A percentile compares a stretch with the other conserved stretches of the same genome.
Evolutionary conservation across 2,797 vertebrate species (phyloP).

Genomic region (Erethizon dorsatum): DNA sequence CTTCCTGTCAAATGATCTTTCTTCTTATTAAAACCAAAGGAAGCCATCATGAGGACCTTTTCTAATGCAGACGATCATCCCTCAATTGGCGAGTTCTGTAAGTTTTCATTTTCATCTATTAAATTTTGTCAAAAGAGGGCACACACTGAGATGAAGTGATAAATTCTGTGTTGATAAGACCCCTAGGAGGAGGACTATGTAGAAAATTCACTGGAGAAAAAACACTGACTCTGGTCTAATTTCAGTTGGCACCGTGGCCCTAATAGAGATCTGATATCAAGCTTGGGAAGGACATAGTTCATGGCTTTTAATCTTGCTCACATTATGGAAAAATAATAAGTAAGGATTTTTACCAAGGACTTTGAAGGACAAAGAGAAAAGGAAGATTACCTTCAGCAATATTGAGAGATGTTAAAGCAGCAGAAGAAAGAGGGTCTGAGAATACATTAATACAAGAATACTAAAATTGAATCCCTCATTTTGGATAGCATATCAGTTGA

Average conservation of each 20-base stretch:
- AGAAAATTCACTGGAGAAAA: slow-evolving; percentile 12
- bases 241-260: not conserved
- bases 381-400: slow-evolving; percentile 8
- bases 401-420: not conserved
- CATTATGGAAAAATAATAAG: slow-evolving; percentile 52
- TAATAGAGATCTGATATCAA: slow-evolving; percentile 13
- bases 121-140: slow-evolving; percentile 64
- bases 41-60: slow-evolving; percentile 48
- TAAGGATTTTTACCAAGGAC: slow-evolving; percentile 52
- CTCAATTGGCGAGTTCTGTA: slow-evolving; percentile 53
- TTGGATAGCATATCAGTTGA: slow-evolving; percentile 6
- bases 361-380: slow-evolving; percentile 65
- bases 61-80: slow-evolving; percentile 38
- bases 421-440: not conserved
- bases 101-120: slow-evolving; percentile 66
- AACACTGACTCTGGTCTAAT: not conserved
- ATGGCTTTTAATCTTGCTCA: slow-evolving; percentile 57
- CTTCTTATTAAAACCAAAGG: slow-evolving; percentile 52
- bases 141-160: slow-evolving; percentile 47
- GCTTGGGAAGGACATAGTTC: slow-evolving; percentile 30
- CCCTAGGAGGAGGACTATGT: slow-evolving; percentile 32
- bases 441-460: not conserved
- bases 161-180: slow-evolving; percentile 44
- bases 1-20: slow-evolving; percentile 45
- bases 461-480: not conserved